Evolutionary conservation across 2,888 invertebrate species (phyloP).

Genomic region (Iselma pallidipennis): DNA sequence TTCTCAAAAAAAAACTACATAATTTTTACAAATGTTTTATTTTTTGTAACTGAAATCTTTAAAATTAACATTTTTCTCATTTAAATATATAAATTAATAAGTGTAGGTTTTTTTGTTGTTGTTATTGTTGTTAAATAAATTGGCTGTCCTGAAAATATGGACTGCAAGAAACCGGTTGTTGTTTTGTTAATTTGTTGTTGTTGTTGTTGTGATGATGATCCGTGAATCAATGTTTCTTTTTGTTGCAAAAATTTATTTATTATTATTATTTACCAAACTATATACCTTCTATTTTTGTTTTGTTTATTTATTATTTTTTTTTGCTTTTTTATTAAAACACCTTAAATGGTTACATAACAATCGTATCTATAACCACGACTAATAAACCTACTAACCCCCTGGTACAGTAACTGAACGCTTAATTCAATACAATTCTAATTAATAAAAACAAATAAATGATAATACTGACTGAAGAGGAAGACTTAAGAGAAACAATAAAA

Average conservation of each 20-base stretch:
- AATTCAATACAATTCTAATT: too few relatives aligned
- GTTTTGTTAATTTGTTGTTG: conserved; percentile 22
- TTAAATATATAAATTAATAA: conserved; percentile 42
- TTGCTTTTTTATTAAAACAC: conserved; percentile 38
- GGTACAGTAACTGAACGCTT: too few relatives aligned
- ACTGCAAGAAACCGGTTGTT: conserved; percentile 39
- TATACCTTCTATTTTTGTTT: conserved; percentile 31
- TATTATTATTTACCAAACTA: conserved; percentile 44
- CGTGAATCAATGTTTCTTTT: conserved; percentile 14
- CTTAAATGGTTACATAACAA: conserved; percentile 32
- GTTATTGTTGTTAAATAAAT: not conserved
- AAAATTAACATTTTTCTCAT: conserved; percentile 36
- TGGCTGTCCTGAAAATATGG: conserved; percentile 32
- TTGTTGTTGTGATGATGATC: too few relatives aligned
- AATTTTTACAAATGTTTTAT: conserved; percentile 53
- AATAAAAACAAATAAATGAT: conserved; percentile 10
- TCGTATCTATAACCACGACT: conserved; percentile 35
- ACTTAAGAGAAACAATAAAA: not conserved
- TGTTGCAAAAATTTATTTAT: conserved; percentile 3
- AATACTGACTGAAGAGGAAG: not conserved
- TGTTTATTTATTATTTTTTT: not conserved
- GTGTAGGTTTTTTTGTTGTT: conserved; percentile 31
- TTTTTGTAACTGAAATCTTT: conserved; percentile 54
- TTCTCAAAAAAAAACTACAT: not conserved
- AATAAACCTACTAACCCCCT: conserved; percentile 13